These are phyloP conservation scores for Dolomedes plantarius DNA, from an alignment of 2,888 invertebrate species.

Conservation along the genomic window DNA sequence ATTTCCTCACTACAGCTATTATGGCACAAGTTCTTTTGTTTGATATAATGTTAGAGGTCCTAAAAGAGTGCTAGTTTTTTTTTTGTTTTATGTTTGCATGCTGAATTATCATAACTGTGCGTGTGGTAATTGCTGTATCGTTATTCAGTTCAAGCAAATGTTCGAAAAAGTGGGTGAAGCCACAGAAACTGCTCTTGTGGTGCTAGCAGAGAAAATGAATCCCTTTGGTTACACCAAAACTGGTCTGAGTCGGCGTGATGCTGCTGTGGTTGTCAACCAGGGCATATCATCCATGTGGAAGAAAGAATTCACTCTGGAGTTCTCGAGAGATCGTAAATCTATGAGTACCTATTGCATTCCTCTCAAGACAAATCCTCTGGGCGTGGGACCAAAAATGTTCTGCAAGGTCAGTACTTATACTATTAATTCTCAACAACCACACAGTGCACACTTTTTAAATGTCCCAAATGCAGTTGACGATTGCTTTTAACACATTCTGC, in stretches of 20 bases:
- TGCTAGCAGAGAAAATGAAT: conserved; percentile 98
- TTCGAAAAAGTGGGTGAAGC: conserved; percentile 99
- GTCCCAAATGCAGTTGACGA: too few species aligned
- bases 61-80: too few species aligned
- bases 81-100: too few species aligned
- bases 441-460: too few species aligned
- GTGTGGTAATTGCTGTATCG: too few species aligned
- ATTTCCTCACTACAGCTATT: too few species aligned
- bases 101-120: too few species aligned
- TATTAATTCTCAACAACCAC: too few species aligned
- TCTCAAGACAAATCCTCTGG: conserved; percentile 87
- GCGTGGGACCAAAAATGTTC: conserved; percentile 96
- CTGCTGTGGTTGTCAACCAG: conserved; percentile 94
- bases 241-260: conserved; percentile 92
- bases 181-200: conserved; percentile 98
- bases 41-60: too few species aligned
- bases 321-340: conserved; percentile 99
- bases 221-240: conserved; percentile 91
- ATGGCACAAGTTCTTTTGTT: too few species aligned
- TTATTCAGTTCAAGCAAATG: conserved; percentile 87
- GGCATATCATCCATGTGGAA: conserved; percentile 99
- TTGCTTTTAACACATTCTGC: too few species aligned
- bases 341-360: conserved; percentile 99
- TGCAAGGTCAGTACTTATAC: conserved; percentile 85
- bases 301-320: conserved; percentile 99